Evolutionary conservation across 2,888 invertebrate species (phyloP).

Genomic region (Phaedon cochleariae): DNA sequence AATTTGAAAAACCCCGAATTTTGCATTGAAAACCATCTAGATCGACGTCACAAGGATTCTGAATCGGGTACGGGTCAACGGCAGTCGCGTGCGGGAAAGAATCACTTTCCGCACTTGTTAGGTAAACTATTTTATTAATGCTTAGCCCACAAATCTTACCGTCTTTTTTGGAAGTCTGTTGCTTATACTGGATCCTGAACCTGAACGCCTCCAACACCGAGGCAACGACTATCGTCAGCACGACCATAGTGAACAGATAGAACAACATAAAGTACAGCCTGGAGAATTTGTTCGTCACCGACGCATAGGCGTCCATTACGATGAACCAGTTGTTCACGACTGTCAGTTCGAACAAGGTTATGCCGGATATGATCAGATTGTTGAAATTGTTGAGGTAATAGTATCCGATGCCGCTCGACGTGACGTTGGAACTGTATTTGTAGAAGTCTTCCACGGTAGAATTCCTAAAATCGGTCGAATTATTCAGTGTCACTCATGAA

Average conservation of each 20-base stretch:
- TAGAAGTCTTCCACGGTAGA: constrained; percentile 88
- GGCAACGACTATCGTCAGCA: constrained; percentile 89
- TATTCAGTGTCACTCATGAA: not conserved
- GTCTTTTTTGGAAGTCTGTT: constrained; percentile 79
- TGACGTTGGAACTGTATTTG: constrained; percentile 73
- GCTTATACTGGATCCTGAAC: constrained; percentile 87
- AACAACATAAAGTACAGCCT: constrained; percentile 88
- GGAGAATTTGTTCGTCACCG: constrained; percentile 74
- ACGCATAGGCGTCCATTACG: constrained; percentile 86
- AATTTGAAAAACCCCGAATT: no score
- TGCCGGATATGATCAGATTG: constrained; percentile 76
- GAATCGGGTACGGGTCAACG: no score
- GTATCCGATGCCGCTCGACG: constrained; percentile 77
- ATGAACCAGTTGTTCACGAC: constrained; percentile 95
- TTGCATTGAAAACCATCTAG: no score
- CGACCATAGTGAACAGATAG: constrained; percentile 89
- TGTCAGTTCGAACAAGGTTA: constrained; percentile 88
- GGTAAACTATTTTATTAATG: no score
- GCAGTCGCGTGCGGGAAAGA: no score
- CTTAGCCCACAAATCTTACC: no score
- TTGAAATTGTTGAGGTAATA: constrained; percentile 86
- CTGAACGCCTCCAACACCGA: constrained; percentile 89
- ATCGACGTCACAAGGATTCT: no score
- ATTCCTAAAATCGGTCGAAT: constrained; percentile 67
- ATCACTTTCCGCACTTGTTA: no score